A percentile compares a stretch with the other conserved stretches of the same genome.
phyloP scores from a whole-genome alignment of 2,888 invertebrate species.

The Meteorus cinctellus region DNA sequence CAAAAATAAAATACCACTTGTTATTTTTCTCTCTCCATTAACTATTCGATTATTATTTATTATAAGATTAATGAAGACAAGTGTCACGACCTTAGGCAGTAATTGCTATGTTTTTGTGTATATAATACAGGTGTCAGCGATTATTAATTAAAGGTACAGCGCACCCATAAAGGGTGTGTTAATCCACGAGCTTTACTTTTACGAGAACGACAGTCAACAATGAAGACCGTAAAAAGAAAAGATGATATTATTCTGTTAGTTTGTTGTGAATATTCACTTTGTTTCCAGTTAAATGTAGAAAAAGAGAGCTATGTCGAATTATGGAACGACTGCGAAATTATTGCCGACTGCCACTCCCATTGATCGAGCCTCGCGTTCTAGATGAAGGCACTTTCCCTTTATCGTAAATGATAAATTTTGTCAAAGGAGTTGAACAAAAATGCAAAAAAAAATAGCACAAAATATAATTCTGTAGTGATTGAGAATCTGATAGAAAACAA shows the following conservation, averaged over 20 bases:
- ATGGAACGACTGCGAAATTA: conserved; percentile 9
- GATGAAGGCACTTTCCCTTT: conserved; percentile 68
- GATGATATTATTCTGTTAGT: conserved; percentile 1
- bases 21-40: conserved; percentile 7
- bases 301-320: conserved; percentile 35
- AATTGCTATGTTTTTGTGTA: conserved; percentile 56
- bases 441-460: not conserved
- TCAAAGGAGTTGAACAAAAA: conserved; percentile 38
- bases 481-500: not conserved
- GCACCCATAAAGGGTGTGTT: conserved; percentile 52
- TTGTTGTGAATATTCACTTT: conserved; percentile 17
- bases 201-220: conserved; percentile 57
- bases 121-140: conserved; percentile 59
- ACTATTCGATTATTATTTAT: not conserved
- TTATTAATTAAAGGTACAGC: conserved; percentile 47
- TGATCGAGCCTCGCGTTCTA: conserved; percentile 60
- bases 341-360: conserved; percentile 47
- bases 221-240: conserved; percentile 44
- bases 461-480: not conserved
- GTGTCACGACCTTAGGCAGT: conserved; percentile 62
- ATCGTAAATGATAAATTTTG: conserved; percentile 54
- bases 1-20: conserved; percentile 56
- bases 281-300: not conserved
- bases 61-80: conserved; percentile 20
- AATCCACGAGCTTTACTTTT: conserved; percentile 30